Evolutionary conservation across 2,888 invertebrate genomes (phyloP).

Genomic region (Tolmerus cingulatus): DNA sequence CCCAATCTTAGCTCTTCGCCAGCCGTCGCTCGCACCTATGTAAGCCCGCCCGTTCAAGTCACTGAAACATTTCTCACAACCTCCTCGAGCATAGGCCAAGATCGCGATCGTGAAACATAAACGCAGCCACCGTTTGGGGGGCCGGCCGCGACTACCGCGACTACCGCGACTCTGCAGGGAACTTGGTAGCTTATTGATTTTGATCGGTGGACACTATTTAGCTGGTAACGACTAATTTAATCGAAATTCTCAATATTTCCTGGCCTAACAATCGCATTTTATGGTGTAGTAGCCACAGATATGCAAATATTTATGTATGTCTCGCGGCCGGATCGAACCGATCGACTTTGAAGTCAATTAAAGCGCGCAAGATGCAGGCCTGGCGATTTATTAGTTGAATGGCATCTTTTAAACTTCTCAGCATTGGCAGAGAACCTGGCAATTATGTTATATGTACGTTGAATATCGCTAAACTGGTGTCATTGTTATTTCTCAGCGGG

Average conservation of each 20-base stretch:
- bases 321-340: not conserved
- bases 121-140: not conserved
- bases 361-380: not conserved
- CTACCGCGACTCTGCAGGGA: not conserved
- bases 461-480: not conserved
- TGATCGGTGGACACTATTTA: not conserved
- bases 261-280: not conserved
- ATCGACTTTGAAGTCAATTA: slow-evolving; percentile 1
- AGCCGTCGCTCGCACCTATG: not conserved
- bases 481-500: not conserved
- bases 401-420: not conserved
- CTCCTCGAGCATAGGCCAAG: not conserved
- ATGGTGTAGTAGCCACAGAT: not conserved
- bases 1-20: not conserved
- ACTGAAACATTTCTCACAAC: not conserved
- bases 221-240: not conserved
- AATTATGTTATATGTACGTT: not conserved
- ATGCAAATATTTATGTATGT: no score
- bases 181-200: not conserved
- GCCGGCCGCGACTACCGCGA: not conserved
- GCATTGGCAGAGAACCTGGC: not conserved
- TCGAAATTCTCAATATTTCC: slow-evolving; percentile 6
- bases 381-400: not conserved
- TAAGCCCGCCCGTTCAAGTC: not conserved
- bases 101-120: not conserved